Percentiles rank a stretch among this genome's conserved stretches.
Evolutionary conservation across 2,888 invertebrate genomes (phyloP).

Genomic region (Lepidochitona cinerea): DNA sequence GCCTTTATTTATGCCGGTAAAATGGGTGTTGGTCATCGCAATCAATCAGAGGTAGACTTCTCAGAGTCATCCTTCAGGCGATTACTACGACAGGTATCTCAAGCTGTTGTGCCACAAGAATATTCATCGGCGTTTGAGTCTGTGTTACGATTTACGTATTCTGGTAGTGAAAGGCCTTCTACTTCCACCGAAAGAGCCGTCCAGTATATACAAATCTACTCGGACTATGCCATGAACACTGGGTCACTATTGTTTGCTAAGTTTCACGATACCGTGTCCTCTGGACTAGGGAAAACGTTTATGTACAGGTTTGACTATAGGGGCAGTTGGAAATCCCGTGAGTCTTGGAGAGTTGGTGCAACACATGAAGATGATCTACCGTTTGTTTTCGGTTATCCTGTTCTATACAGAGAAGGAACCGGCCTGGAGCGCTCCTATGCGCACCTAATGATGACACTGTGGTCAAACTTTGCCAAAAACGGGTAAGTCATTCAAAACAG

Average conservation of each 20-base stretch:
- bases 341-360: neutral
- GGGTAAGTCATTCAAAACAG: neutral
- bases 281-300: neutral
- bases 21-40: neutral
- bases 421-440: neutral
- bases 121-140: neutral
- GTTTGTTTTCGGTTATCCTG: neutral
- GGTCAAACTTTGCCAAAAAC: constrained; percentile 1
- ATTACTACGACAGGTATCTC: neutral
- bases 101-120: neutral
- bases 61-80: neutral
- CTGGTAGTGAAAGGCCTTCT: neutral
- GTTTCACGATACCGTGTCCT: neutral
- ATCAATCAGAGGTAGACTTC: neutral
- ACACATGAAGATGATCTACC: neutral
- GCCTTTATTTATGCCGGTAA: neutral
- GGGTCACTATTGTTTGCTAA: neutral
- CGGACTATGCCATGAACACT: neutral
- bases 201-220: neutral
- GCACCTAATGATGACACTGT: neutral
- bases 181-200: neutral
- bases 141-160: neutral
- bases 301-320: neutral
- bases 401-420: neutral
- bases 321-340: neutral